Conservation (phyloP, 2,888 invertebrate species). For the Pseudeuparius sepicola region DNA sequence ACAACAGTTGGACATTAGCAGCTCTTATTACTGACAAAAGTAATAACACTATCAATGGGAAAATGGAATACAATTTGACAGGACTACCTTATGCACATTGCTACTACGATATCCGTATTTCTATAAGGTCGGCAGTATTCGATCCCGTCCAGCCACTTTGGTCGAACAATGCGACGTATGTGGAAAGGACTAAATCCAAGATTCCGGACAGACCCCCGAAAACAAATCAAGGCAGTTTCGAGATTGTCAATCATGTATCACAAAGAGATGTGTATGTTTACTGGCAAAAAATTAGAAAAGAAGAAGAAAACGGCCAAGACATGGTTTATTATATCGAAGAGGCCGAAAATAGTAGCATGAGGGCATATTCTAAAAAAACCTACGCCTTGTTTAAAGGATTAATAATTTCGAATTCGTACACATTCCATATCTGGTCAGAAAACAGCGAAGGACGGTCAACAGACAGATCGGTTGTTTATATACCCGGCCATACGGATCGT, state of each 20-base stretch:
- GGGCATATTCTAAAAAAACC: constrained; percentile 30
- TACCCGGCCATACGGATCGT: constrained; percentile 39
- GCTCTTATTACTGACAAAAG: constrained; percentile 12
- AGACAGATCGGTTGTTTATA: constrained; percentile 47
- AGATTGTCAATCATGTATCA: constrained; percentile 37
- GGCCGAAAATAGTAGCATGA: constrained; percentile 31
- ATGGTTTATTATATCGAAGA: constrained; percentile 58
- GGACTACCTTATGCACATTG: constrained; percentile 55
- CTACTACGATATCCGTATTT: constrained; percentile 62
- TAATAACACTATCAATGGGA: constrained; percentile 15
- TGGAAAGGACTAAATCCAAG: constrained; percentile 50
- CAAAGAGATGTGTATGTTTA: constrained; percentile 59
- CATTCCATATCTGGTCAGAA: constrained; percentile 49
- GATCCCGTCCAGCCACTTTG: constrained; percentile 49
- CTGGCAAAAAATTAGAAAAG: constrained; percentile 64
- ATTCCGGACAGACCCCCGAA: constrained; percentile 58
- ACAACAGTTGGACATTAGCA: constrained; percentile 35
- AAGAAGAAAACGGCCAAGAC: constrained; percentile 62
- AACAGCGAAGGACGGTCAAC: constrained; percentile 52
- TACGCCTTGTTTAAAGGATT: constrained; percentile 38
- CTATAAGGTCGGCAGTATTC: constrained; percentile 48
- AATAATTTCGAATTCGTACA: constrained; percentile 27
- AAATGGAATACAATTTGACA: constrained; percentile 39
- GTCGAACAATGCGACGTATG: constrained; percentile 55
- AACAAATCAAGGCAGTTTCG: constrained; percentile 64